Percentiles rank a stretch among this genome's conserved stretches.
phyloP scores from a whole-genome alignment of 2,888 invertebrate species.

The Andrena marginata region DNA sequence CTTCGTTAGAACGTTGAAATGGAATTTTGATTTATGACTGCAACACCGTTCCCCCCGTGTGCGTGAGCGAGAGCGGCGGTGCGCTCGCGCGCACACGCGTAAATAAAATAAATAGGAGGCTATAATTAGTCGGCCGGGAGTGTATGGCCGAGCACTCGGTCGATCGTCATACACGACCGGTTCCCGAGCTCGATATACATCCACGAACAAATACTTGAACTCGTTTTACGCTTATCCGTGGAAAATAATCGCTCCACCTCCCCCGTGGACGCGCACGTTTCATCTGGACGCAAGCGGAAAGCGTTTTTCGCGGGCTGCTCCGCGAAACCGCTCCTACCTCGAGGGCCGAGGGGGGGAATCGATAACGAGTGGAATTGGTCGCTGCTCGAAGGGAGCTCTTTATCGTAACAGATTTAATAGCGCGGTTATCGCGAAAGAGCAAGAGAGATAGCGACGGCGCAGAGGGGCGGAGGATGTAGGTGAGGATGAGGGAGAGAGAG shows the following conservation, averaged over 20 bases:
- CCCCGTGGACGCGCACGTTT: neutral
- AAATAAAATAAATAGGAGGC: constrained; percentile 85
- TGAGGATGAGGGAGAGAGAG: neutral
- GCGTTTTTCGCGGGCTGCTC: neutral
- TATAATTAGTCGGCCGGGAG: constrained; percentile 82
- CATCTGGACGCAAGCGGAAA: neutral
- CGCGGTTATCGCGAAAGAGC: constrained; percentile 31
- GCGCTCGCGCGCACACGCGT: constrained; percentile 73
- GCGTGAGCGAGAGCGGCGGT: constrained; percentile 64
- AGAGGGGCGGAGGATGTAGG: neutral
- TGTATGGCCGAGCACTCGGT: constrained; percentile 64
- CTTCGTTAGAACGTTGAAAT: constrained; percentile 86
- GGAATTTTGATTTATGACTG: constrained; percentile 85
- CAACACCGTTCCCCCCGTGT: constrained; percentile 65
- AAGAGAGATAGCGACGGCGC: neutral
- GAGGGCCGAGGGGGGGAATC: neutral
- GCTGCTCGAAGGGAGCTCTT: constrained; percentile 12
- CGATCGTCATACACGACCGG: constrained; percentile 69
- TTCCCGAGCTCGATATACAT: constrained; percentile 56
- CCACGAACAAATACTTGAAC: constrained; percentile 58
- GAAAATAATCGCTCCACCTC: constrained; percentile 32
- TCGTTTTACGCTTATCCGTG: constrained; percentile 42
- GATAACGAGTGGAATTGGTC: constrained; percentile 14
- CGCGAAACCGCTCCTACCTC: neutral
- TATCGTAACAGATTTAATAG: constrained; percentile 48